Evolutionary conservation across 2,113 vertebrate species (phyloP), one percentile per base, ranked within the genome.

Genomic region (Dasyurus viverrinus): DNA sequence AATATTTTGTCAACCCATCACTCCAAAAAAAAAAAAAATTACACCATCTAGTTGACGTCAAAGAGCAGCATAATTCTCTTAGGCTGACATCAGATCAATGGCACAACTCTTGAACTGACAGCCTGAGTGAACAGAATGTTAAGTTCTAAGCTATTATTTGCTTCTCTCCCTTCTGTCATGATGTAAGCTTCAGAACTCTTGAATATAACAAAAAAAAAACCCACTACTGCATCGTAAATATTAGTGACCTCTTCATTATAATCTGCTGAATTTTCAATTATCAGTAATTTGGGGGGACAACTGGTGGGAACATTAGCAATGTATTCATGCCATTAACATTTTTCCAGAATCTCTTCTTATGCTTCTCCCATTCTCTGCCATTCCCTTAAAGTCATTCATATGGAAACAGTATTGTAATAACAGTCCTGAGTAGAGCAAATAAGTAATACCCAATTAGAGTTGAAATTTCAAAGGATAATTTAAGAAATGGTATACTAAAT

Each of bases 301-400:
- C 94, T 90, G 57, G 24, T 89, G 91, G 47, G 92, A 96, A 95
- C 92, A 90, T 1, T 95, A 76, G 54, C 50, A 92, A 91, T 90
- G 52, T 89, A 84, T 94, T 47, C 90, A 89, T 54, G 55, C 48
- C 46, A 92, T 53, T 95, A 68, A 92, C 36, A 91, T 92, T 96
- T 96, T n/a, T 36, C 53, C 94, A 89, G 42, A 95, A 96, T 53
- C 22, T 27, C 92, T n/a, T 36, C 57, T 94, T 46, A 25, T 10
- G 90, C 91, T 94, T 94, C 96, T 60, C 90, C 22, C 25, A 93
- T 60, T 90, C 16, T 24, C 30, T 46, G 36, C 93, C 93, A 54
- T 93, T 92, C 54, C 57, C 96, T 92, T 89, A 16, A 26, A 93
- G 47, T 54, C 92, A 42, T 92, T 96, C 96, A 96, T 89, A 97